Evolutionary conservation across 1,140 invertebrate genomes (phyloP), one percentile per base, ranked within the genome.

Genomic region (Papilio xuthus): DNA sequence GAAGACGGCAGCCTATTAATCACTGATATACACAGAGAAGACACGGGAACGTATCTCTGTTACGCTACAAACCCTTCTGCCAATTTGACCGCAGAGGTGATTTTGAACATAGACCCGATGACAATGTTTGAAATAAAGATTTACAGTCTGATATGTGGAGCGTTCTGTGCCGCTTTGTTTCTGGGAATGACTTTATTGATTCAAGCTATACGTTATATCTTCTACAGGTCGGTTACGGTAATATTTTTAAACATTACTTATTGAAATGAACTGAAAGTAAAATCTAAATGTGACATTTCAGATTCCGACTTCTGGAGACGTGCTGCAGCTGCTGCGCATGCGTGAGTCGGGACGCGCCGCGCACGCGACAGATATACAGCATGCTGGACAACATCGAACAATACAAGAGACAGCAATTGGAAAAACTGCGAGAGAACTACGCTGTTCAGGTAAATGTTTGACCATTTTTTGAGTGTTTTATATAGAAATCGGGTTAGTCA

Each of bases 301-400:
- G 96, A 88, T 96, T 95, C 87, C 96, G 96, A 50, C 92, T 96
- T 26, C 88, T 95, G 80, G 95, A 96, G 82, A 94, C 94, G 13
- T 95, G 95, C 84, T 97, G 96, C 88, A 95, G 95, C 82, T 96
- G 96, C 88, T 98, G 97, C 85, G 95, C 95, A 77, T 94, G 93
- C 83, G 92, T 94, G 28, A 88, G 85, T 60, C 95, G 95, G 10
- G 95, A 95, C 32, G 97, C 97, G 10, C 97, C 97, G 4, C 95
- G 97, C 71, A 96, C 97, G 10, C 95, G 96, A 67, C 97, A 98
- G 89, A 97, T 99, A 70, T 97, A 97, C 86, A 96, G 96, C 78
- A 97, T 97, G 96, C 92, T 98, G 81, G 98, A 99, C 87, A 98
- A 96, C 89, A 97, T 99, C 80, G 98, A 99, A 90, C 96, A 96